phyloP scores from a whole-genome alignment of 1,140 invertebrate genomes.

The Orius insidiosus region DNA sequence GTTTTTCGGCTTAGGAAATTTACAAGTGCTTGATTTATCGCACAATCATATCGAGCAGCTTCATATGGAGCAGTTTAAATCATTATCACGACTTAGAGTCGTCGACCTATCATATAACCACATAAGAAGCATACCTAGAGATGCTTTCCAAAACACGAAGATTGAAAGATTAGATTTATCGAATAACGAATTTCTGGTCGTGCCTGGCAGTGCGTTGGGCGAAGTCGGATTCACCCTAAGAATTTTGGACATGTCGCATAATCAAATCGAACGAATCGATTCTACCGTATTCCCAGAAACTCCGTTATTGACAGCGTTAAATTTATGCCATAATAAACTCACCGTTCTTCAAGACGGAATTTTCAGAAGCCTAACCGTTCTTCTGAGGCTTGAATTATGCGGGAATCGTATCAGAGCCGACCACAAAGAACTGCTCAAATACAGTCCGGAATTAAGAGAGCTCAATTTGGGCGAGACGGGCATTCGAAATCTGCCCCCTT shows the following conservation, averaged over 20 bases:
- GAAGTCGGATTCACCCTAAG: conserved; percentile 58
- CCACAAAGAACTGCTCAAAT: conserved; percentile 78
- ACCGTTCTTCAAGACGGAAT: conserved; percentile 75
- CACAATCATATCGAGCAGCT: conserved; percentile 58
- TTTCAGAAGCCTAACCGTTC: conserved; percentile 61
- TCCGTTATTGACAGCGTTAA: conserved; percentile 56
- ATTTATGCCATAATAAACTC: conserved; percentile 62
- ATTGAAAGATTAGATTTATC: conserved; percentile 65
- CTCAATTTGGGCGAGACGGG: conserved; percentile 57
- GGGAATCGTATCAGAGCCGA: conserved; percentile 67
- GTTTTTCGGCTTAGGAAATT: conserved; percentile 47
- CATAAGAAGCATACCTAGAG: conserved; percentile 52
- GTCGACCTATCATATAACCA: conserved; percentile 60
- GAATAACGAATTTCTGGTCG: conserved; percentile 55
- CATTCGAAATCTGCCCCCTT: conserved; percentile 48
- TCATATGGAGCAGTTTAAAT: conserved; percentile 65
- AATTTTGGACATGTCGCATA: conserved; percentile 57
- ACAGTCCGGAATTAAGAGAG: conserved; percentile 58
- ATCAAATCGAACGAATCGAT: conserved; percentile 71
- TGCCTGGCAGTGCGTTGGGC: conserved; percentile 49
- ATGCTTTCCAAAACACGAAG: conserved; percentile 61
- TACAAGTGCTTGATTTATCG: conserved; percentile 65
- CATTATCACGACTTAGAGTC: conserved; percentile 52
- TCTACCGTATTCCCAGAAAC: conserved; percentile 70
- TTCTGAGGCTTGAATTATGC: conserved; percentile 62